A percentile compares a stretch with the other conserved stretches of the same genome.
phyloP scores from a whole-genome alignment of 2,113 vertebrate genomes.

The Catharus minimus region DNA sequence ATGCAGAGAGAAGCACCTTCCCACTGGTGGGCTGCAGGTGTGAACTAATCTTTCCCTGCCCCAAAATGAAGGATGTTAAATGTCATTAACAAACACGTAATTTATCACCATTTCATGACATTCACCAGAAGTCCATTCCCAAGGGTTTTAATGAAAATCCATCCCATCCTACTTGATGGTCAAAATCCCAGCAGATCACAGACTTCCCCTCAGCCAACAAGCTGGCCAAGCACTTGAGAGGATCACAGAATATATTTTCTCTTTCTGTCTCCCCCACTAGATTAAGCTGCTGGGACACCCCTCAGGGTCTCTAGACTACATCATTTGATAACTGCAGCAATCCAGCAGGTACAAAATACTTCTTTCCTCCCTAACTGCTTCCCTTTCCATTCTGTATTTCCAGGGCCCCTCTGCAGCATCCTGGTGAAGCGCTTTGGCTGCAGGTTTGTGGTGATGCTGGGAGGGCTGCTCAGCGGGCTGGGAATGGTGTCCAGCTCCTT shows the following conservation, averaged over 20 bases:
- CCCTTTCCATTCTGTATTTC: background rate
- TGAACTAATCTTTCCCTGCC: background rate
- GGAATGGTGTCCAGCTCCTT: constrained; percentile 90
- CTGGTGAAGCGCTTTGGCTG: constrained; percentile 88
- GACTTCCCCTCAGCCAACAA: background rate
- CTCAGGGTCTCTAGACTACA: background rate
- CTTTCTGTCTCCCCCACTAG: background rate
- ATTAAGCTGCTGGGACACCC: background rate
- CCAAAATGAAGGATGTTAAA: background rate
- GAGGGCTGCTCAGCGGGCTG: constrained; percentile 86
- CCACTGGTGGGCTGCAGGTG: background rate
- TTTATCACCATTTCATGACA: background rate
- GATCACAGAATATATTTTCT: background rate
- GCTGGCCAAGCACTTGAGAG: background rate
- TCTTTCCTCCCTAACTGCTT: background rate
- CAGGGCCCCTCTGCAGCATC: constrained; percentile 91
- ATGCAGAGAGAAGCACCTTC: background rate
- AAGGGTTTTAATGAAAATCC: background rate
- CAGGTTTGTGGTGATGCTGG: constrained; percentile 83
- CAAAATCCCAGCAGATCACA: background rate
- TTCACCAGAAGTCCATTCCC: background rate
- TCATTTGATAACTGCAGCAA: background rate
- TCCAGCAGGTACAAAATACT: background rate
- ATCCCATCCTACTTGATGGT: background rate
- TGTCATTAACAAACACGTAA: background rate